Evolutionary conservation across 2,888 invertebrate genomes (phyloP).

Genomic region (Hirudinaria manillensis): DNA sequence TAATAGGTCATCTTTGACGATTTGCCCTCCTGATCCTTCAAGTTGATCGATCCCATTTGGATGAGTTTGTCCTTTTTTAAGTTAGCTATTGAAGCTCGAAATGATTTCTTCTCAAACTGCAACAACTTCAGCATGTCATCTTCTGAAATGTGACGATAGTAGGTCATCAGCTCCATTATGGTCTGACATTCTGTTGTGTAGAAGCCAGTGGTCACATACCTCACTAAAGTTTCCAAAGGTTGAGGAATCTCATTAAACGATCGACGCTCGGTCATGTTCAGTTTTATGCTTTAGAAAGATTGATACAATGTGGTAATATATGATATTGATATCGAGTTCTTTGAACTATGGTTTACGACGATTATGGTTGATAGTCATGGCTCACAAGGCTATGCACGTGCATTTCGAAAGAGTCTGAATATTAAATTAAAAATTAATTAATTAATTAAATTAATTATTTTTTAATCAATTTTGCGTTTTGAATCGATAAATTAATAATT

Average conservation of each 20-base stretch:
- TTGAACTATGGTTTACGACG: no score
- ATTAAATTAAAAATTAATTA: no score
- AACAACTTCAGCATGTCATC: slow-evolving; percentile 71
- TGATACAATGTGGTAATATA: no score
- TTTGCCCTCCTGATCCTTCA: slow-evolving; percentile 66
- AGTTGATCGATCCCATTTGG: slow-evolving; percentile 62
- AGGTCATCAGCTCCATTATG: slow-evolving; percentile 87
- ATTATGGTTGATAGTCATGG: no score
- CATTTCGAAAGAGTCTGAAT: no score
- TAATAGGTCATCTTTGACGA: slow-evolving; percentile 91
- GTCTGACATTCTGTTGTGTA: slow-evolving; percentile 87
- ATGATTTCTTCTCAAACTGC: slow-evolving; percentile 83
- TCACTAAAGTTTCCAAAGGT: slow-evolving; percentile 77
- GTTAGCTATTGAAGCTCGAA: slow-evolving; percentile 70
- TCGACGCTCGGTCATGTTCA: slow-evolving; percentile 44
- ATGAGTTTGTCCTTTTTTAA: slow-evolving; percentile 86
- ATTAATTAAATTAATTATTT: no score
- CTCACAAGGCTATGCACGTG: no score
- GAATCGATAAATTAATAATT: no score
- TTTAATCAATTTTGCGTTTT: no score
- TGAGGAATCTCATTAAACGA: slow-evolving; percentile 80
- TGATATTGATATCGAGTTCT: no score
- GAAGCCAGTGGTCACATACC: slow-evolving; percentile 84
- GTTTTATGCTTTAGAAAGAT: no score
- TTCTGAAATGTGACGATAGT: slow-evolving; percentile 74